Percentiles rank a stretch among this genome's conserved stretches.
Evolutionary conservation across 2,113 vertebrate species (phyloP).

Genomic region (Aptenodytes patagonicus): DNA sequence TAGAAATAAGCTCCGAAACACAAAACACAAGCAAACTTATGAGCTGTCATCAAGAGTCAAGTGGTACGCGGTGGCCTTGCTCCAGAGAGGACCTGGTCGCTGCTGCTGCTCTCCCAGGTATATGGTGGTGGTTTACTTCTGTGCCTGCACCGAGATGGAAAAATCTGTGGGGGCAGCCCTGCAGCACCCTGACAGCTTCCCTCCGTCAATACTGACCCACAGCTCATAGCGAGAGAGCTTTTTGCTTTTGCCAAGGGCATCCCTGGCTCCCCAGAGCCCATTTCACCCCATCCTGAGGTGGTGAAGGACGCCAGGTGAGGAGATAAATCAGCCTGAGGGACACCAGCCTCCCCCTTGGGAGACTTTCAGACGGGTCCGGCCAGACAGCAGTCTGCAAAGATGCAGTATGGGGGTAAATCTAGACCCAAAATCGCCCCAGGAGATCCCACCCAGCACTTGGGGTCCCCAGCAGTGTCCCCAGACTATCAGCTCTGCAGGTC

Average conservation of each 20-base stretch:
- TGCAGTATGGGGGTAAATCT: neutral
- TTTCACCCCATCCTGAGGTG: neutral
- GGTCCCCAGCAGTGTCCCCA: neutral
- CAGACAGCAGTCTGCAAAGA: neutral
- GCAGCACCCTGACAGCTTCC: neutral
- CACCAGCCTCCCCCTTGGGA: neutral
- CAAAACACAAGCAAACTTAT: neutral
- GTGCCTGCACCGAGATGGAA: neutral
- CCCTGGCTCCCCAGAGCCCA: neutral
- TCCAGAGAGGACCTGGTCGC: neutral
- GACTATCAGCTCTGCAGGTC: accelerated
- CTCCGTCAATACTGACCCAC: neutral
- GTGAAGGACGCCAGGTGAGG: accelerated
- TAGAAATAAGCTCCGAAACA: neutral
- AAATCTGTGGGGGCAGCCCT: accelerated
- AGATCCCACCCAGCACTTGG: neutral
- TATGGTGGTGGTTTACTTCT: neutral
- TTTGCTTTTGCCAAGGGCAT: neutral
- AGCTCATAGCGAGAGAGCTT: accelerated
- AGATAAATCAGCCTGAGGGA: neutral
- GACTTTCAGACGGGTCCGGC: neutral
- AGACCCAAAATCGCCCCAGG: neutral
- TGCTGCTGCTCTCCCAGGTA: neutral
- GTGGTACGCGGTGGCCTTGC: neutral
- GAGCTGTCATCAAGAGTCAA: neutral